Percentiles rank a stretch among this genome's conserved stretches.
Evolutionary conservation across 2,797 vertebrate species (phyloP).

Genomic region (Discoglossus pictus): DNA sequence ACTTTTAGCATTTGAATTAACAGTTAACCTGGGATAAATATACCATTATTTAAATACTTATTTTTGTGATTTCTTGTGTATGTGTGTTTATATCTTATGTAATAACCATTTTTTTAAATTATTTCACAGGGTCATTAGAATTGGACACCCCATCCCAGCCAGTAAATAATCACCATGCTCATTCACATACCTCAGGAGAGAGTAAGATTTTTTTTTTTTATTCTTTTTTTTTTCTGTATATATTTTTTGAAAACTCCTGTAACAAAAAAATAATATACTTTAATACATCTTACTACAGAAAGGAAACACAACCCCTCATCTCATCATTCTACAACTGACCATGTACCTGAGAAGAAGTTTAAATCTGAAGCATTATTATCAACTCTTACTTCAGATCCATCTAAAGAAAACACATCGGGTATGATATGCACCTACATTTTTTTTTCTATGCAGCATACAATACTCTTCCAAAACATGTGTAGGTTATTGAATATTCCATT

Average conservation of each 20-base stretch:
- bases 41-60: too few species aligned
- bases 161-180: slow-evolving; percentile 95
- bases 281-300: slow-evolving; percentile 74
- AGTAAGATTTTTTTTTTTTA: slow-evolving; percentile 74
- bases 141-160: slow-evolving; percentile 96
- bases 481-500: too few species aligned
- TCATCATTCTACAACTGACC: slow-evolving; percentile 91
- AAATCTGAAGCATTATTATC: slow-evolving; percentile 98
- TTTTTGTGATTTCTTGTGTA: too few species aligned
- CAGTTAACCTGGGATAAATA: too few species aligned
- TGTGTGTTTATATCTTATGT: too few species aligned
- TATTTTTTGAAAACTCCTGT: background rate
- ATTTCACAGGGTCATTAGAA: slow-evolving; percentile 85
- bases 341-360: slow-evolving; percentile 97
- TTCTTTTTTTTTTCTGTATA: slow-evolving; percentile 14
- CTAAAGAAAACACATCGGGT: slow-evolving; percentile 96
- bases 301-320: slow-evolving; percentile 89
- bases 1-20: background rate
- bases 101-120: too few species aligned
- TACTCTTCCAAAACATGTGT: too few species aligned
- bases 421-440: slow-evolving; percentile 22
- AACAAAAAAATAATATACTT: background rate
- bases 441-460: too few species aligned
- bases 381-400: slow-evolving; percentile 93
- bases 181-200: slow-evolving; percentile 90